Conservation (phyloP, 2,888 invertebrate species). For the Luperina testacea region DNA sequence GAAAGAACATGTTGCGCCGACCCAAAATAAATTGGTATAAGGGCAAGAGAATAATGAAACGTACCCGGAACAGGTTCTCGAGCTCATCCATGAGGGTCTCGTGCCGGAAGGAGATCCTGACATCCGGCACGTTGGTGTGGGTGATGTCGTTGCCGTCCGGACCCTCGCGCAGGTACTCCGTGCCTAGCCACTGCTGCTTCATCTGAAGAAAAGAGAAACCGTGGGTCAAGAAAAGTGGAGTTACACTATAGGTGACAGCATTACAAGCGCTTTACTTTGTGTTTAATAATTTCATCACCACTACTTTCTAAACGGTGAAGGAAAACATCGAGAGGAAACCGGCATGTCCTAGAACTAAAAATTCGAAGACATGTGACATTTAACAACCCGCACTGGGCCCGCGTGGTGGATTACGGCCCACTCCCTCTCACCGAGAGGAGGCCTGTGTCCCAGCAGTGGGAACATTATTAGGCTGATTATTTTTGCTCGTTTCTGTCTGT, state of each 20-base stretch:
- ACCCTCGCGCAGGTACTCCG: slow-evolving; percentile 98
- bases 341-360: not conserved
- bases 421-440: not conserved
- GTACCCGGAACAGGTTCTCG: slow-evolving; percentile 95
- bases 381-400: not conserved
- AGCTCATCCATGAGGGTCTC: slow-evolving; percentile 98
- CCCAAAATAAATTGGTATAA: not conserved
- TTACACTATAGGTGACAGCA: not conserved
- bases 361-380: not conserved
- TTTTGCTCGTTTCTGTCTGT: too few species aligned
- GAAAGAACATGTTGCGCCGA: too few species aligned
- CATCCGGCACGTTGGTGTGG: slow-evolving; percentile 99
- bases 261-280: too few species aligned
- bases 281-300: not conserved
- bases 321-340: not conserved
- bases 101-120: slow-evolving; percentile 97
- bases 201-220: slow-evolving; percentile 89
- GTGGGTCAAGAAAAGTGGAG: not conserved
- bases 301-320: not conserved
- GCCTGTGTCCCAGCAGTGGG: not conserved
- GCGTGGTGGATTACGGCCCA: not conserved
- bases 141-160: slow-evolving; percentile 99
- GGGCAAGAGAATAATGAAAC: not conserved
- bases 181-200: slow-evolving; percentile 99
- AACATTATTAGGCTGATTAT: not conserved